Percentiles rank a stretch among this genome's conserved stretches.
These are phyloP conservation scores for Bradypus variegatus DNA, from an alignment of 2,797 vertebrate species.

Conservation along the genomic window DNA sequence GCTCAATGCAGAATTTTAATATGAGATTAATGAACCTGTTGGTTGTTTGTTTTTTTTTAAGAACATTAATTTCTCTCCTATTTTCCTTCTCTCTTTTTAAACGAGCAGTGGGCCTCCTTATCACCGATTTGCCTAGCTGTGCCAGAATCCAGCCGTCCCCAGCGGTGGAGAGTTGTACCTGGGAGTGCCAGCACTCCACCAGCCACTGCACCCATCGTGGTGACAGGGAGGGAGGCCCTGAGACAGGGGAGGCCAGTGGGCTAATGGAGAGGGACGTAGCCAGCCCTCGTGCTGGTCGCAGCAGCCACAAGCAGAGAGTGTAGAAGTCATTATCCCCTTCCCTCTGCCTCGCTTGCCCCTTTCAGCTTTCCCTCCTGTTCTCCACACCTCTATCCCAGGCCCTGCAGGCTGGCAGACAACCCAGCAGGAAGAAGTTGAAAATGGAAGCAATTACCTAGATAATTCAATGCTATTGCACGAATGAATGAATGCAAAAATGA, in stretches of 20 bases:
- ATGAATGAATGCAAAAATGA: slow-evolving; percentile 56
- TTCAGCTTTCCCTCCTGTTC: not conserved
- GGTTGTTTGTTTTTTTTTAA: not conserved
- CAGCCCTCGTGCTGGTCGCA: not conserved
- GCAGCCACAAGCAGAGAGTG: not conserved
- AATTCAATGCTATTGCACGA: slow-evolving; percentile 49
- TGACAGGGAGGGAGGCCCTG: not conserved
- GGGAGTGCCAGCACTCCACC: not conserved
- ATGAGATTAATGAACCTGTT: slow-evolving; percentile 67
- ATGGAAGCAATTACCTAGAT: slow-evolving; percentile 62
- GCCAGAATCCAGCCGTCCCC: not conserved
- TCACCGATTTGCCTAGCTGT: not conserved
- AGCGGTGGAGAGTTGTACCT: not conserved
- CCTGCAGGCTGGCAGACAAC: slow-evolving; percentile 33
- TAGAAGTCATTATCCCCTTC: not conserved
- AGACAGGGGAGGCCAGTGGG: not conserved
- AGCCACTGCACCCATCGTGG: not conserved
- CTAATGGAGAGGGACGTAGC: not conserved
- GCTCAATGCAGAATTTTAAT: slow-evolving; percentile 64
- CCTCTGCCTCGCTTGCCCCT: not conserved
- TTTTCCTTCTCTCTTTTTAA: slow-evolving; percentile 40
- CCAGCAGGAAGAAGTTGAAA: slow-evolving; percentile 51
- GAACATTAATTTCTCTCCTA: slow-evolving; percentile 57
- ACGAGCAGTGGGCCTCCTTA: slow-evolving; percentile 18
- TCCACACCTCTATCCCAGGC: not conserved